phyloP scores from a whole-genome alignment of 92 coral and sea anemone genomes.

The Phenganax marumi region DNA sequence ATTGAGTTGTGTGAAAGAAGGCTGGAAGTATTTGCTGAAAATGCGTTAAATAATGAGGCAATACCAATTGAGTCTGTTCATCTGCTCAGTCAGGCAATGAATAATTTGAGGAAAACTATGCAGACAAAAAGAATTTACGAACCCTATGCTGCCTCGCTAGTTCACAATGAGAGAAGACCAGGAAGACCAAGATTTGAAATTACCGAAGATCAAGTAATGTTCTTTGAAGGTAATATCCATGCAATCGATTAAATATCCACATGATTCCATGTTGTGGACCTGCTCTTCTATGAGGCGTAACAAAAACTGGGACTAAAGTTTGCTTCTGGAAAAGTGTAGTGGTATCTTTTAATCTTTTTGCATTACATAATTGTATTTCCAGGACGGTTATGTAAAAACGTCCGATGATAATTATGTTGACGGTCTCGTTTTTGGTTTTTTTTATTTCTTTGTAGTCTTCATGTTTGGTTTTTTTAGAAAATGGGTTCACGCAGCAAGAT shows the following conservation, averaged over 20 bases:
- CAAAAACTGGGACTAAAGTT: not conserved
- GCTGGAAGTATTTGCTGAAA: not conserved
- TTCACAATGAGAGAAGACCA: no score
- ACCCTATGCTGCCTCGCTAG: not conserved
- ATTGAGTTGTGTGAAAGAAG: not conserved
- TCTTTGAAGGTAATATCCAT: constrained; percentile 43
- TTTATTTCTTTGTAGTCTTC: no score
- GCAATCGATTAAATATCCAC: no score
- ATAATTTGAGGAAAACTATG: not conserved
- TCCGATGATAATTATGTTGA: no score
- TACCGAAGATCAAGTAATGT: constrained; percentile 45
- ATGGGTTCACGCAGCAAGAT: constrained; percentile 44
- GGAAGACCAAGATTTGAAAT: constrained; percentile 49
- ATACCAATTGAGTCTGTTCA: not conserved
- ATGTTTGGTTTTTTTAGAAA: constrained; percentile 38
- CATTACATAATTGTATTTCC: no score
- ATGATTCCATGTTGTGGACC: no score
- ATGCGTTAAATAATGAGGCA: not conserved
- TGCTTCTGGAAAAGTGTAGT: no score
- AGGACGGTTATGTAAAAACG: no score
- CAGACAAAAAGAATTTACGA: not conserved
- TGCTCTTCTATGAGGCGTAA: no score
- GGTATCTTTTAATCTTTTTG: no score
- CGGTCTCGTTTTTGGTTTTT: no score
- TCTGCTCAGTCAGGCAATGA: no score